Evolutionary conservation across 2,113 vertebrate species (phyloP).

Genomic region (Caranx ignobilis): DNA sequence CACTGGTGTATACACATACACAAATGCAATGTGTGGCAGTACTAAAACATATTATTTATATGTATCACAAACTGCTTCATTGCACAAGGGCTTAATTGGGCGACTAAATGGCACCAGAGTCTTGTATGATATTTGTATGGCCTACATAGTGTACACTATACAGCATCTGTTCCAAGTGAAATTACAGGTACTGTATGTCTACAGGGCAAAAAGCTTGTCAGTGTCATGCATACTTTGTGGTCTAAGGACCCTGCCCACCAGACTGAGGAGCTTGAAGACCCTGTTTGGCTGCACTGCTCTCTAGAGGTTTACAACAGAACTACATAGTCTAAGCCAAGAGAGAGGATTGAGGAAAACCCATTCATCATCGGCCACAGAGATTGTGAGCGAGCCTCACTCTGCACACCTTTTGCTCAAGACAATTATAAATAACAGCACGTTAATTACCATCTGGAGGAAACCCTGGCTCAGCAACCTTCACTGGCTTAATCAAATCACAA

Average conservation of each 20-base stretch:
- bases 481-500: constrained; percentile 28
- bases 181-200: background rate
- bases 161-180: background rate
- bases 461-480: constrained; percentile 53
- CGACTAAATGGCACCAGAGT: background rate
- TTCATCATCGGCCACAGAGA: constrained; percentile 48
- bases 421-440: constrained; percentile 61
- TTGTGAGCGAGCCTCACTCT: constrained; percentile 38
- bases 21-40: background rate
- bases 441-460: constrained; percentile 65
- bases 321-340: background rate
- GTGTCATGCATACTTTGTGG: background rate
- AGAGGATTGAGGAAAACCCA: constrained; percentile 18
- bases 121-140: background rate
- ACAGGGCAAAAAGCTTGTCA: background rate
- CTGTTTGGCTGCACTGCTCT: constrained; percentile 55
- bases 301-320: constrained; percentile 51
- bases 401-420: constrained; percentile 58
- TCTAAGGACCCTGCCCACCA: background rate
- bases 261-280: background rate
- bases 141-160: background rate
- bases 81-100: background rate
- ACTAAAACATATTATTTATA: background rate
- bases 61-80: background rate
- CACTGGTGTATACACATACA: background rate